Evolutionary conservation across 2,888 invertebrate species (phyloP), one percentile per base, ranked within the genome.

Genomic region (Dryomyza anilis): DNA sequence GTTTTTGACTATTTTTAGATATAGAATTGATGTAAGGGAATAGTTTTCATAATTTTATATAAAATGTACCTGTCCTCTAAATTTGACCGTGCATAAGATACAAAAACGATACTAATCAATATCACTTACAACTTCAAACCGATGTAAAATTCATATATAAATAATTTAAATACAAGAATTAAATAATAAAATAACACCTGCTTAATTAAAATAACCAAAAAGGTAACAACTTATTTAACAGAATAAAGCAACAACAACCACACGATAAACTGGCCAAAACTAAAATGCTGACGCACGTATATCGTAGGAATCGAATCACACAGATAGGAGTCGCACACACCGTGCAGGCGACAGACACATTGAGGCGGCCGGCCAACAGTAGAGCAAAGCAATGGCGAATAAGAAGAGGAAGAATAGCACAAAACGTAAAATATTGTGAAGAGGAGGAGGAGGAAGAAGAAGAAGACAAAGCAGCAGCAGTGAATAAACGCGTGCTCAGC

Each of bases 401-500:
- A n/a, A 52, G 39, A 52, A 52, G 60, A 52, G 60, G 60, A 52
- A 61, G 60, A 59, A 59, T 27, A n/a, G n/a, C 58, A 21, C 12
- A 12, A 23, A 50, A n/a, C 39, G 39, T 14, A n/a, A 39, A 39
- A n/a, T n/a, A 39, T 2, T n/a, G 39, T 14, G 33, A 3, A n/a
- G 7, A 3, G 14, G 39, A 39, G 3, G 39, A 39, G n/a, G 25
- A 25, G 19, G 48, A 33, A 29, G 36, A 12, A 36, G 61, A 39
- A 45, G 43, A 2, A 23, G 25, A 10, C 33, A 30, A 52, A 63
- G 61, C 14, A 50, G 45, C 48, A 64, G 61, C 30, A 64, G 14
- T 8, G 58, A 62, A 70, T 68, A 70, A 71, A 70, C 66, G 71
- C 72, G 68, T 71, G 67, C 71, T 70, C 70, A 69, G 67, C 71